Percentiles rank a stretch among this genome's conserved stretches.
These are phyloP conservation scores for Chunga burmeisteri DNA, from an alignment of 2,113 vertebrate genomes.

Conservation along the genomic window DNA sequence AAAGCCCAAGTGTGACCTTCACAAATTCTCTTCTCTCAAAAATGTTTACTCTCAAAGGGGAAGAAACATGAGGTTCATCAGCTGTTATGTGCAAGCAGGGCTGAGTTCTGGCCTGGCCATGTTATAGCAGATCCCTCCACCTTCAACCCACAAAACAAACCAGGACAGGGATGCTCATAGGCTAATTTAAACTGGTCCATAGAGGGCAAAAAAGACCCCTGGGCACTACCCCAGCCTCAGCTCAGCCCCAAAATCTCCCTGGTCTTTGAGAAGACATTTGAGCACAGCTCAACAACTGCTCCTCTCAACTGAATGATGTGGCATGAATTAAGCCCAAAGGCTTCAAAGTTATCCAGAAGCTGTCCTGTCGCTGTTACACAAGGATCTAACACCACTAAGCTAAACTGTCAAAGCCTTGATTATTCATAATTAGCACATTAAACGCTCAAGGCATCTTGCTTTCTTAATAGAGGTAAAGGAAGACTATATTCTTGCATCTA, in stretches of 20 bases:
- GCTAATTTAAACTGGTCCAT: neutral
- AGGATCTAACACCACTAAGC: neutral
- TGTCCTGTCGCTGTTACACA: neutral
- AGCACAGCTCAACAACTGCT: neutral
- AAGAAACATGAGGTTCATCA: neutral
- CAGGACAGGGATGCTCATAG: neutral
- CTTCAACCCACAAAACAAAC: neutral
- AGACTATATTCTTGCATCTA: neutral
- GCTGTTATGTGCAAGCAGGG: neutral
- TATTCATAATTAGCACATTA: neutral
- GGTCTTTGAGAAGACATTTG: neutral
- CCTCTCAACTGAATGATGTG: neutral
- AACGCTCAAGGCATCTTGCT: neutral
- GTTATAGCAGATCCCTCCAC: neutral
- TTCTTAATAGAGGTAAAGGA: neutral
- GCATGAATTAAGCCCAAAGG: neutral
- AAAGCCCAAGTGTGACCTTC: neutral
- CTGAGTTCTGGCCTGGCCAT: neutral
- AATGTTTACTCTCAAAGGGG: rapidly evolving
- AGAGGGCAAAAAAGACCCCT: neutral
- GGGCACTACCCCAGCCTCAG: neutral
- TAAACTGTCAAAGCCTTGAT: neutral
- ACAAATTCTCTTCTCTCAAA: neutral
- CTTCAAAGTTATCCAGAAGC: neutral
- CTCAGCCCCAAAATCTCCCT: neutral